A percentile compares a stretch with the other conserved stretches of the same genome.
Evolutionary conservation across 2,113 vertebrate genomes (phyloP).

Genomic region (Myrmecophaga tridactyla): DNA sequence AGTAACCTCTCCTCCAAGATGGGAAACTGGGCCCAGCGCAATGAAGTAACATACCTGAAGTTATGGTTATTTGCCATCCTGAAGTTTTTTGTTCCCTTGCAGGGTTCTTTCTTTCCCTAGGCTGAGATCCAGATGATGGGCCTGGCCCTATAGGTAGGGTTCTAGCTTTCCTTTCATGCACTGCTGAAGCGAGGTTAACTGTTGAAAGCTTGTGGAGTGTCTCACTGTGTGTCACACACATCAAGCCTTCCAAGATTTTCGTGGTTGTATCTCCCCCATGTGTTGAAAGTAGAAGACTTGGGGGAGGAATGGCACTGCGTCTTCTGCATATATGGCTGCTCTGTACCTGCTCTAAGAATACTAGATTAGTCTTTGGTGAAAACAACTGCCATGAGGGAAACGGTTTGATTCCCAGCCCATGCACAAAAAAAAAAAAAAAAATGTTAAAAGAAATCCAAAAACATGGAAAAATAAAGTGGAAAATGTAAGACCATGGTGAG

Average conservation of each 20-base stretch:
- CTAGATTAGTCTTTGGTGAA: background rate
- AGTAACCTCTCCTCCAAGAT: background rate
- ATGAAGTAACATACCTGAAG: background rate
- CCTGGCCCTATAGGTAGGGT: background rate
- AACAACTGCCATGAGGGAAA: background rate
- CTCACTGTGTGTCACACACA: background rate
- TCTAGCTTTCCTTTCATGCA: background rate
- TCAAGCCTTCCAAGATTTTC: background rate
- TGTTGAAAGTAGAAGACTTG: background rate
- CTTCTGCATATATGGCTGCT: background rate
- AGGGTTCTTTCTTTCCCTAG: no score
- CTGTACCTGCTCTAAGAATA: background rate
- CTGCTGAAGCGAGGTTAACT: background rate
- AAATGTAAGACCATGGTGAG: background rate
- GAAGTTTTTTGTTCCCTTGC: background rate
- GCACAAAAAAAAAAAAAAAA: no score
- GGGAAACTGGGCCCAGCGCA: background rate
- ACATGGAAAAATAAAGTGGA: background rate
- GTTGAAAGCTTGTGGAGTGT: background rate
- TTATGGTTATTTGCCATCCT: background rate
- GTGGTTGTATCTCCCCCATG: background rate
- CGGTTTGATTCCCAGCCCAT: no score
- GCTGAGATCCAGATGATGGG: background rate
- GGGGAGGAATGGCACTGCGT: background rate
- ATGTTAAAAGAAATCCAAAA: slow-evolving; percentile 1